Conservation (phyloP, 1,140 invertebrate species). For the Drosophila prosaltans region DNA sequence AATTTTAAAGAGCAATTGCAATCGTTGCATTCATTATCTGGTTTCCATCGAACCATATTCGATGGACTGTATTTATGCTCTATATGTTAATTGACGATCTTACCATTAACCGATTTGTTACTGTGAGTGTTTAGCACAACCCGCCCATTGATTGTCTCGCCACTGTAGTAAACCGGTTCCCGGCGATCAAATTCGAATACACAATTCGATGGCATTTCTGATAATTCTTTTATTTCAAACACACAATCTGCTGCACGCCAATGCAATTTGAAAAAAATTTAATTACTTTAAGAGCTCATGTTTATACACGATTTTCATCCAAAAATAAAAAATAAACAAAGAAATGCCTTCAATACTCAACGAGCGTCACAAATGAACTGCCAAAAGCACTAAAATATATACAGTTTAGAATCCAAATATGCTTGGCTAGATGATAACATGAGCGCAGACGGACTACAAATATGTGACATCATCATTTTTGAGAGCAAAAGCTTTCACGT, state of each 20-base stretch:
- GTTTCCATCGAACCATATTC: not conserved
- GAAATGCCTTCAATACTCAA: not conserved
- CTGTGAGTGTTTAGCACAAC: constrained; percentile 42
- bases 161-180: constrained; percentile 56
- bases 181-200: constrained; percentile 58
- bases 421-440: constrained; percentile 3
- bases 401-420: constrained; percentile 6
- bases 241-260: not conserved
- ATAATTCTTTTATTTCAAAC: not conserved
- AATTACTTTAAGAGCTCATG: not conserved
- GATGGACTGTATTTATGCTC: not conserved
- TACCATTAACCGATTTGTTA: constrained; percentile 58
- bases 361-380: not conserved
- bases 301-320: not conserved
- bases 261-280: not conserved
- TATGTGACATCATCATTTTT: constrained; percentile 49
- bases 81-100: constrained; percentile 1
- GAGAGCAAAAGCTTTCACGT: constrained; percentile 7
- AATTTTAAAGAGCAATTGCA: not conserved
- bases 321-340: not conserved
- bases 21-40: not conserved
- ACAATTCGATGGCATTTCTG: constrained; percentile 54
- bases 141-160: constrained; percentile 59
- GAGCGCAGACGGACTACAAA: not conserved
- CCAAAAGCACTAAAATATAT: not conserved